These are phyloP conservation scores for Deroptyus accipitrinus DNA, from an alignment of 2,113 vertebrate genomes.

Conservation along the genomic window DNA sequence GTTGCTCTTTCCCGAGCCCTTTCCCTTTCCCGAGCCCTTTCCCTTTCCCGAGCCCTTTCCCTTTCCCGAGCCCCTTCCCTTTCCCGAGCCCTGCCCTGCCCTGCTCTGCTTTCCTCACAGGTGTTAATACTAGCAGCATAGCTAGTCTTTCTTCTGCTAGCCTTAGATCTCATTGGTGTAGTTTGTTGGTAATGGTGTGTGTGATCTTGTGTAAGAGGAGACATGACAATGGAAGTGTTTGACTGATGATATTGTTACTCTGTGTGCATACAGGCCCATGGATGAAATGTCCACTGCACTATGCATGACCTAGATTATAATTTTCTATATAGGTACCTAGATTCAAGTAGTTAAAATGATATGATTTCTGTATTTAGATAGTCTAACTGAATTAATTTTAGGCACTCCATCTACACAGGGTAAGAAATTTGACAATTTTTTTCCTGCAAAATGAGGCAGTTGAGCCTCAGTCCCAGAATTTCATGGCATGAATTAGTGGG, in stretches of 20 bases:
- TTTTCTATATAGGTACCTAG: neutral
- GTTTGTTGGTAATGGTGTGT: fast-evolving
- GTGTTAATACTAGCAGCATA: neutral
- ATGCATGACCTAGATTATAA: fast-evolving
- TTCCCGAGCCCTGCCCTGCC: neutral
- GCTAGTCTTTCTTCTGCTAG: neutral
- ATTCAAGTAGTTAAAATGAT: fast-evolving
- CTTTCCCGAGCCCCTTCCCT: too few species aligned
- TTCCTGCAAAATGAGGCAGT: neutral
- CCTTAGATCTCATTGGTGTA: fast-evolving
- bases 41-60: too few species aligned
- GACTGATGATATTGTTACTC: neutral
- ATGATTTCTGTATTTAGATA: neutral
- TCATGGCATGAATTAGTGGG: neutral
- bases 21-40: too few species aligned
- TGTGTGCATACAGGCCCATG: neutral
- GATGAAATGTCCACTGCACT: fast-evolving
- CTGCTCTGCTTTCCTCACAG: neutral
- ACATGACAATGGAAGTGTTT: neutral
- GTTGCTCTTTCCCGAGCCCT: too few species aligned
- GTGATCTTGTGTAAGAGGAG: neutral
- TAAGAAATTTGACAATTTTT: neutral
- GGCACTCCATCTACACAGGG: fast-evolving
- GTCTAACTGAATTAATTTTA: neutral
- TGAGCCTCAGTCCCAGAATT: neutral